Evolutionary conservation across 2,113 vertebrate genomes (phyloP).

Genomic region (Chloropsis cyanopogon): DNA sequence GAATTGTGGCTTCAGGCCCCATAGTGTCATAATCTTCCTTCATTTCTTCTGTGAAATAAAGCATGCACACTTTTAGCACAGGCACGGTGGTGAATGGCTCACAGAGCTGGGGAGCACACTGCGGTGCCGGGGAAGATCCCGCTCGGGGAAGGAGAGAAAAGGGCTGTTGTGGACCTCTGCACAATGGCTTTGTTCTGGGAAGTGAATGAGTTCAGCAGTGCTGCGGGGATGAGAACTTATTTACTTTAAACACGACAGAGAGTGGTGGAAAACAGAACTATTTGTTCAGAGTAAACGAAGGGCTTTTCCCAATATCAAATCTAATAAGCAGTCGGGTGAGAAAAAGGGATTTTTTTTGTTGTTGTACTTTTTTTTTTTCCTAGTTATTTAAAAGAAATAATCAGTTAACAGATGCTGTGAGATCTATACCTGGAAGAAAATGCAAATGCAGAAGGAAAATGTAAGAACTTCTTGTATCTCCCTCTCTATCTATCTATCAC

Average conservation of each 20-base stretch:
- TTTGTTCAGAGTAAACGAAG: conserved; percentile 55
- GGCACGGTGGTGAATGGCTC: conserved; percentile 26
- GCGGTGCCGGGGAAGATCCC: conserved; percentile 62
- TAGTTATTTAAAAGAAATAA: conserved; percentile 18
- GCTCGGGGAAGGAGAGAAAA: conserved; percentile 67
- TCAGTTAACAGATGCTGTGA: conserved; percentile 36
- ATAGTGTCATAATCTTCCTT: conserved; percentile 96
- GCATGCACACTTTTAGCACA: conserved; percentile 66
- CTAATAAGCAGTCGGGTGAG: neutral
- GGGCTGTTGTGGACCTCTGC: conserved; percentile 68
- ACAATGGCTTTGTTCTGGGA: conserved; percentile 76
- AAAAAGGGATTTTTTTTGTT: neutral
- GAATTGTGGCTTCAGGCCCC: conserved; percentile 88
- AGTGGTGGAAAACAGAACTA: conserved; percentile 73
- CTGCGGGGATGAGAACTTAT: conserved; percentile 80
- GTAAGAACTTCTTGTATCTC: neutral
- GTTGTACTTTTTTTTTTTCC: too few relatives aligned
- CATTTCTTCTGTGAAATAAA: conserved; percentile 89
- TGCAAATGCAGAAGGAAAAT: conserved; percentile 19
- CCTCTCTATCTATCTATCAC: neutral
- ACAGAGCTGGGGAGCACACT: conserved; percentile 63
- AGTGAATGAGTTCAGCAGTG: conserved; percentile 81
- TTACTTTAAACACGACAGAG: conserved; percentile 86
- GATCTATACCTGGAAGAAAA: conserved; percentile 54
- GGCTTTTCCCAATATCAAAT: conserved; percentile 63